Conservation (phyloP, 2,888 invertebrate genomes). For the Gymnocheta viridis region DNA sequence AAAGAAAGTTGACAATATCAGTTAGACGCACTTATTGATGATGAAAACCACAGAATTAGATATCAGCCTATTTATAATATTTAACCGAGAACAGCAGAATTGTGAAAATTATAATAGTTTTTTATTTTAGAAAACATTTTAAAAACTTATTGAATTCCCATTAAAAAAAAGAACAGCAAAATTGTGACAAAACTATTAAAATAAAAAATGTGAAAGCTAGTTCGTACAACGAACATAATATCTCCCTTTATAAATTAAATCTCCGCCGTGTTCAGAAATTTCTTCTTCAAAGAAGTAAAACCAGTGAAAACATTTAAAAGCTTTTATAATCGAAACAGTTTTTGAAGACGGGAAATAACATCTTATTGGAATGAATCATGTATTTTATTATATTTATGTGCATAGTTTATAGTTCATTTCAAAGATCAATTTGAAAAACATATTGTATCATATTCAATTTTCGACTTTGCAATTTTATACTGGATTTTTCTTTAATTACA, state of each 20-base stretch:
- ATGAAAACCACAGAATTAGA: neutral
- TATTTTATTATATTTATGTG: too few relatives aligned
- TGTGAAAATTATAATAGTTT: neutral
- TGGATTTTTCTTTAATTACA: too few relatives aligned
- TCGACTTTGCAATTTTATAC: too few relatives aligned
- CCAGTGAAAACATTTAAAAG: conserved; percentile 64
- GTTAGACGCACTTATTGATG: neutral
- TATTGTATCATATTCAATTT: too few relatives aligned
- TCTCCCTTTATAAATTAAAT: conserved; percentile 1
- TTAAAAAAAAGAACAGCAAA: conserved; percentile 61
- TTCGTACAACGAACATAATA: conserved; percentile 68
- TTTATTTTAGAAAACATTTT: conserved; percentile 68
- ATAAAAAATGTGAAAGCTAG: conserved; percentile 69
- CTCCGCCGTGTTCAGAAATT: neutral
- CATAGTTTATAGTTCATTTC: too few relatives aligned
- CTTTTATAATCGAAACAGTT: neutral
- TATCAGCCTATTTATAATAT: conserved; percentile 1
- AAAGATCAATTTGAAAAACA: too few relatives aligned
- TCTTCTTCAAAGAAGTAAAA: conserved; percentile 38
- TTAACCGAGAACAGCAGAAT: conserved; percentile 12
- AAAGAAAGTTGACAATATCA: neutral
- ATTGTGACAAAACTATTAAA: conserved; percentile 65
- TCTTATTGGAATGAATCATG: too few relatives aligned
- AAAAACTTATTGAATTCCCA: neutral
- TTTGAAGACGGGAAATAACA: neutral